Conservation (phyloP, 2,797 vertebrate genomes). For the Anabacerthia variegaticeps region DNA sequence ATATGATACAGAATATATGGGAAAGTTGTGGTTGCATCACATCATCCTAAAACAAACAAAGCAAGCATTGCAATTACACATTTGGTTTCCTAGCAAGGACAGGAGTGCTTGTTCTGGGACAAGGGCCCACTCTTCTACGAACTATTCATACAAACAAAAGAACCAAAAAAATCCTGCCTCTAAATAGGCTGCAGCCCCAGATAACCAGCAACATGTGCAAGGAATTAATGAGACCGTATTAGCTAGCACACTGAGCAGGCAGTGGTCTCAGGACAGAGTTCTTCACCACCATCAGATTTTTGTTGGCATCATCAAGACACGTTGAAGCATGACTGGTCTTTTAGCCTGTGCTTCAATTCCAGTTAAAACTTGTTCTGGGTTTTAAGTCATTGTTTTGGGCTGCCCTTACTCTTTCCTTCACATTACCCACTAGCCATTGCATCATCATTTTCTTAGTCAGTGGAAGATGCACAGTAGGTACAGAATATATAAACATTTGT, state of each 20-base stretch:
- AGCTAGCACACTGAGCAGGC: background rate
- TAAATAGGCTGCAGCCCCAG: background rate
- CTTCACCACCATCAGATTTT: background rate
- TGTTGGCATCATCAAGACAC: background rate
- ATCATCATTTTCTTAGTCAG: conserved; percentile 7
- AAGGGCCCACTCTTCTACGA: background rate
- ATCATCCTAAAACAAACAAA: background rate
- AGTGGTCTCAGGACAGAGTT: background rate
- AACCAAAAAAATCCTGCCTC: background rate
- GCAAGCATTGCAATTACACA: background rate
- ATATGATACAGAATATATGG: background rate
- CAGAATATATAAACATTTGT: background rate
- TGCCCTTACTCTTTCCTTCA: background rate
- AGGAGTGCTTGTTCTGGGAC: background rate
- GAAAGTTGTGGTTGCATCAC: background rate
- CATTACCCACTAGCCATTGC: background rate
- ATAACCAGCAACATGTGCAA: background rate
- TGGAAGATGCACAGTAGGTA: background rate
- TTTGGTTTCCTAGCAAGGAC: background rate
- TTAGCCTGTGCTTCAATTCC: background rate
- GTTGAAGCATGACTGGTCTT: background rate
- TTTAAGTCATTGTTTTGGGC: conserved; percentile 14
- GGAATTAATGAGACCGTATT: background rate
- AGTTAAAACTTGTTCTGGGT: conserved; percentile 27
- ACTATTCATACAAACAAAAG: background rate